A percentile compares a stretch with the other conserved stretches of the same genome.
Evolutionary conservation across 1,140 invertebrate species (phyloP).

Genomic region (Arctopsyche grandis): DNA sequence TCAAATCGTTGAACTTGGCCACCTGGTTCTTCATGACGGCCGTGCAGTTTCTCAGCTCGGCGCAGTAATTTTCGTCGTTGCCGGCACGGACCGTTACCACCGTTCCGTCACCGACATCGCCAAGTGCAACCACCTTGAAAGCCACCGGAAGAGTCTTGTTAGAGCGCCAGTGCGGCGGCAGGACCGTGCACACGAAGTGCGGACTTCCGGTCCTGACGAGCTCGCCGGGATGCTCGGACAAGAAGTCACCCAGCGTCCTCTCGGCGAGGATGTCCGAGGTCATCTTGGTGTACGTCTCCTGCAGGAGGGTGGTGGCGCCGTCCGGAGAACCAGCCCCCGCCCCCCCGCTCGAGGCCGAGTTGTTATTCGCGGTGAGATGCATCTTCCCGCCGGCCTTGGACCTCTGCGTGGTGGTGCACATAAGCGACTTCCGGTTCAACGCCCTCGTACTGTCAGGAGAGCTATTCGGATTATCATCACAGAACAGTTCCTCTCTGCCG

Average conservation of each 20-base stretch:
- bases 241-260: constrained; percentile 86
- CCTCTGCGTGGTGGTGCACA: constrained; percentile 53
- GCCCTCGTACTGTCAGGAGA: neutral
- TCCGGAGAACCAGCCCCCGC: constrained; percentile 66
- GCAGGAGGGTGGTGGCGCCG: constrained; percentile 72
- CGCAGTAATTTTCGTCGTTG: constrained; percentile 97
- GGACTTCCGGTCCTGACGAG: constrained; percentile 92
- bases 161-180: constrained; percentile 95
- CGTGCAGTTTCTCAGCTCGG: constrained; percentile 91
- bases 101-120: constrained; percentile 94
- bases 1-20: constrained; percentile 97
- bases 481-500: constrained; percentile 12
- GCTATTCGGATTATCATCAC: constrained; percentile 52
- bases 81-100: constrained; percentile 95
- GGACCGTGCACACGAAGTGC: constrained; percentile 90
- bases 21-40: constrained; percentile 98
- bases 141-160: constrained; percentile 96
- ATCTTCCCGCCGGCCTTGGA: constrained; percentile 59
- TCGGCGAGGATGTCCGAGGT: constrained; percentile 87
- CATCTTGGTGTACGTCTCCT: constrained; percentile 89
- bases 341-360: constrained; percentile 60
- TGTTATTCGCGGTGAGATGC: constrained; percentile 66
- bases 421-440: constrained; percentile 34
- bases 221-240: constrained; percentile 92
- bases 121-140: constrained; percentile 92